Conservation (phyloP, 2,113 vertebrate genomes). For the Pterocles burchelli region DNA sequence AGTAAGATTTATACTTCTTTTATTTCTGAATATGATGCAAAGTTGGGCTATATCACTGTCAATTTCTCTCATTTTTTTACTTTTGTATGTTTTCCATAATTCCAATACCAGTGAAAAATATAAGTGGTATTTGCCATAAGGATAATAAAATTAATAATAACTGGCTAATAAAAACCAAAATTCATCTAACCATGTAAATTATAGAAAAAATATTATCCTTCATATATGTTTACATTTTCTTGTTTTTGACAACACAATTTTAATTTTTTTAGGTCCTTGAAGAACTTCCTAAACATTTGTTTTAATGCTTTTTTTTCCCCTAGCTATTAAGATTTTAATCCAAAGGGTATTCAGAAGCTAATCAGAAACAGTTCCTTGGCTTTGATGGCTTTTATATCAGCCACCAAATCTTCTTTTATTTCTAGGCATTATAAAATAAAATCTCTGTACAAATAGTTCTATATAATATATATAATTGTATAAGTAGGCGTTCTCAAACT, state of each 20-base stretch:
- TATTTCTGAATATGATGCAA: background rate
- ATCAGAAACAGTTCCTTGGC: background rate
- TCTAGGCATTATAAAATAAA: background rate
- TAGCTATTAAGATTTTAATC: background rate
- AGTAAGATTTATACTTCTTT: background rate
- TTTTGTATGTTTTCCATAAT: background rate
- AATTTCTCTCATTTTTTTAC: background rate
- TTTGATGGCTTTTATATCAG: background rate
- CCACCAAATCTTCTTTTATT: background rate
- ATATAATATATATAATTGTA: background rate
- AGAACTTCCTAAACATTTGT: background rate
- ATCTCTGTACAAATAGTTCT: background rate
- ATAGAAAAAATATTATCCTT: background rate
- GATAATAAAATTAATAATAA: background rate
- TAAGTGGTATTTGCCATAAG: background rate
- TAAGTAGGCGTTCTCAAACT: background rate
- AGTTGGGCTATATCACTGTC: background rate
- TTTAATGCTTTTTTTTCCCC: background rate
- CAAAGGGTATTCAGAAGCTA: background rate
- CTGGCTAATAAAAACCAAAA: background rate
- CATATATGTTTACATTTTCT: background rate
- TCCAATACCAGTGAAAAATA: background rate
- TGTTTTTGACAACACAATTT: background rate
- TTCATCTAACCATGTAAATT: background rate
- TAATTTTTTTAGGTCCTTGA: background rate